Evolutionary conservation across 2,797 vertebrate genomes (phyloP), one percentile per base, ranked within the genome.

Genomic region (Tachyglossus aculeatus): DNA sequence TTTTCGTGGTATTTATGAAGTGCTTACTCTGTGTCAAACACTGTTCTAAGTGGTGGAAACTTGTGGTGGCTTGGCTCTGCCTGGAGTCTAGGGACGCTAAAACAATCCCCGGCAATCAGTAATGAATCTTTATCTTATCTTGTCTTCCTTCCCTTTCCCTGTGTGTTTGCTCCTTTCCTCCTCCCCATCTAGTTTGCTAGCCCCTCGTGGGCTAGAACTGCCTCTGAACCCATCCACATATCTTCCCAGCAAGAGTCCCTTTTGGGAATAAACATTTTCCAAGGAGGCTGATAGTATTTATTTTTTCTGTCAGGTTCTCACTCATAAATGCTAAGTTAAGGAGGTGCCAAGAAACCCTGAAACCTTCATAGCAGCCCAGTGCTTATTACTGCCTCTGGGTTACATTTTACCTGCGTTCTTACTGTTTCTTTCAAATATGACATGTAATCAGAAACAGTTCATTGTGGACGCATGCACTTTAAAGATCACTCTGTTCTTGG

Each of bases 401-500:
- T 67, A 60, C 14, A 41, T 39, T 66, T 71, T 57, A 33, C 65
- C 66, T 62, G 71, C 56, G 52, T 48, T 75, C 71, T 33, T 44
- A 32, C 19, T 69, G 50, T 31, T 64, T 48, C 67, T 77, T 77
- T 79, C 66, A 75, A 76, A 86, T 37, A n/a, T 3, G 50, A n/a
- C 44, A 67, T 2, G 2, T 0, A 0, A 71, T 77, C 38, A 14
- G 69, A 50, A 63, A 76, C 2, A 38, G 59, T 67, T 81, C 67
- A 65, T 66, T 84, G 72, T 60, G 83, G 73, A 77, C 73, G 53
- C 5, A 41, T 18, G 48, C 50, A 56, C 71, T 69, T 82, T 78
- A 81, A 73, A 22, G 67, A 78, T 51, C 63, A 33, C 9, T 14
- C 25, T 24, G 21, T n/a, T 47, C 51, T 16, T 62, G 43, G 50